Percentiles rank a stretch among this genome's conserved stretches.
Conservation (phyloP, 2,888 invertebrate species). For the Nipponacmea schrenckii region DNA sequence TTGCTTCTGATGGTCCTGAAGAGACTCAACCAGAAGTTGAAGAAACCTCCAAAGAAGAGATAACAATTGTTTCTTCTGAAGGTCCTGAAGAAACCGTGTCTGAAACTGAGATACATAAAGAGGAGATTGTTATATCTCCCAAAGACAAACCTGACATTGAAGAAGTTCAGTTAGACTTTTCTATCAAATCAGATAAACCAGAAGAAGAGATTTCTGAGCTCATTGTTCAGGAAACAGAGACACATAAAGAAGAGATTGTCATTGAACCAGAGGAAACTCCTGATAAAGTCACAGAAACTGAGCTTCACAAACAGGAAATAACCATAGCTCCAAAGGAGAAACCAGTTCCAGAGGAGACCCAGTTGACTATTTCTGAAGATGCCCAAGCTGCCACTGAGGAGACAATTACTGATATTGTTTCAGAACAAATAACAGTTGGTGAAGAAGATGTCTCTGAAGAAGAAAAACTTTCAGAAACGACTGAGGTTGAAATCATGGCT, state of each 20-base stretch:
- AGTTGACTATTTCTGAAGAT: background rate
- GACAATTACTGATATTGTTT: slow-evolving; percentile 2
- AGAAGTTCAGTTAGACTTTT: background rate
- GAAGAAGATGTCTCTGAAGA: too few species aligned
- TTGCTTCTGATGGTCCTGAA: background rate
- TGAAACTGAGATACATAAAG: background rate
- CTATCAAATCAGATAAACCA: background rate
- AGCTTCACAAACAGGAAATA: background rate
- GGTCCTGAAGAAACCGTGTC: background rate
- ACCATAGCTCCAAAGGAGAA: background rate
- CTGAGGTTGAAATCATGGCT: too few species aligned
- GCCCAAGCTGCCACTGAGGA: background rate
- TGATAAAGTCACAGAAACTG: background rate
- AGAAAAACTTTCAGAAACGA: too few species aligned
- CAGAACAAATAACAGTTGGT: slow-evolving; percentile 4
- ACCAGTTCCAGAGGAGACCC: background rate
- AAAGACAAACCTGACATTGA: too few species aligned
- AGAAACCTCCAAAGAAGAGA: background rate
- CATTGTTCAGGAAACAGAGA: slow-evolving; percentile 3
- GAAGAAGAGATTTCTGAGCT: slow-evolving; percentile 1
- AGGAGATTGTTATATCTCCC: background rate
- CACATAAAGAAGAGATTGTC: slow-evolving; percentile 11
- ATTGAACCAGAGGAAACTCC: slow-evolving; percentile 14
- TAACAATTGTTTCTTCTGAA: background rate
- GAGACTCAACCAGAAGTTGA: background rate